phyloP scores from a whole-genome alignment of 2,113 vertebrate genomes.

The Machaerirhynchus nigripectus region DNA sequence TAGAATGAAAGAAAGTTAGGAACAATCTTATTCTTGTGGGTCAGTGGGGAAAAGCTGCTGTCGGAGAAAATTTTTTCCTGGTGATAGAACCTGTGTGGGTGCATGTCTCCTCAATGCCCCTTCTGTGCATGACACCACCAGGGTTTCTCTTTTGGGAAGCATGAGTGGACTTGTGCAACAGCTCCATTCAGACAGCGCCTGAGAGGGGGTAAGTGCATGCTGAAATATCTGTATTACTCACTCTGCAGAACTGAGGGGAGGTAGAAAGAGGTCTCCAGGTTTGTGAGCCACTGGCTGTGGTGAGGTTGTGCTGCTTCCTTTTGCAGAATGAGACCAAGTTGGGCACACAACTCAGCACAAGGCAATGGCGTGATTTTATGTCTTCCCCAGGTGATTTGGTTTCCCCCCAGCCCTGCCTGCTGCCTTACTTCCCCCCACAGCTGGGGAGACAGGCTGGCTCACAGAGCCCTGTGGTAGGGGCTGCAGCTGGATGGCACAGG shows the following conservation, averaged over 20 bases:
- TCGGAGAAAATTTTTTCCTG: background rate
- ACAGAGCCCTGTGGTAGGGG: fast-evolving
- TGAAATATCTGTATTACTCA: background rate
- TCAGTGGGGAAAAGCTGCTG: background rate
- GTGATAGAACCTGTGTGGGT: background rate
- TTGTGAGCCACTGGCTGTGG: fast-evolving
- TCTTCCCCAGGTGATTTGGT: background rate
- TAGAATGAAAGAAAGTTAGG: background rate
- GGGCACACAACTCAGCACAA: background rate
- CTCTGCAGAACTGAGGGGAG: background rate
- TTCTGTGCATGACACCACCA: background rate
- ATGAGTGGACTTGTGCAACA: background rate
- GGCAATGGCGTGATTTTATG: fast-evolving
- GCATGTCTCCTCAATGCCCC: background rate
- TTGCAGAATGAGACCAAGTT: background rate
- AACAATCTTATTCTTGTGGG: background rate
- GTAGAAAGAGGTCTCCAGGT: background rate
- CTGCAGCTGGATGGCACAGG: background rate
- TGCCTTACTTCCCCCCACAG: background rate
- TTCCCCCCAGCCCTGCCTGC: background rate
- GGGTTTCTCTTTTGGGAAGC: background rate
- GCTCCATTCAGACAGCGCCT: fast-evolving
- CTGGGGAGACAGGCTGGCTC: background rate
- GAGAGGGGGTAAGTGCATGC: background rate
- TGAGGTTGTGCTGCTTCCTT: background rate